These are phyloP conservation scores for Notothenia rossii DNA, from an alignment of 2,113 vertebrate genomes.

Conservation along the genomic window DNA sequence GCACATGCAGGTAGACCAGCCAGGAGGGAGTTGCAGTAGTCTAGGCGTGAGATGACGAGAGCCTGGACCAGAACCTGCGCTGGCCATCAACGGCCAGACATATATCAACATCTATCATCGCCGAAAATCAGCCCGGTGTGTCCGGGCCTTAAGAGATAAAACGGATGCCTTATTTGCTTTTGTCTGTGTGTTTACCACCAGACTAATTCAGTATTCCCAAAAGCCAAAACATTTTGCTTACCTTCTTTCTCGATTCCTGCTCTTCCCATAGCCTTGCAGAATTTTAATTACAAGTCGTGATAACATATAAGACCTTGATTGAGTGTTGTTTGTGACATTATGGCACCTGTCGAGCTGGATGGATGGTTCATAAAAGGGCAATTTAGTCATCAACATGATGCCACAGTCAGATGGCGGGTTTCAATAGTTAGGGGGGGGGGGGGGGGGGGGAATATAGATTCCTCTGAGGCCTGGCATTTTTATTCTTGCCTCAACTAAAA, in stretches of 20 bases:
- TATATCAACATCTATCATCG: too few relatives aligned
- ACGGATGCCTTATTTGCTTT: neutral
- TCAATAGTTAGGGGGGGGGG: constrained; percentile 19
- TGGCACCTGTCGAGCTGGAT: constrained; percentile 41
- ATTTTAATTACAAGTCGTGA: constrained; percentile 7
- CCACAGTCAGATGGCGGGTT: constrained; percentile 42
- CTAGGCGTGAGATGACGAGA: too few relatives aligned
- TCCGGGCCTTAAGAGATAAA: neutral
- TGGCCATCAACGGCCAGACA: too few relatives aligned
- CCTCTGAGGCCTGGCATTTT: neutral
- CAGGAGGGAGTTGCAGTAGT: too few relatives aligned
- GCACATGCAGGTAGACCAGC: too few relatives aligned
- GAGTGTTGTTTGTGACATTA: constrained; percentile 37
- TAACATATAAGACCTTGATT: constrained; percentile 21
- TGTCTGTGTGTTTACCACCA: neutral
- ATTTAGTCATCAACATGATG: constrained; percentile 42
- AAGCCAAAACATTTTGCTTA: neutral
- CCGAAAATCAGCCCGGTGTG: too few relatives aligned
- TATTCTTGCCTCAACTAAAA: neutral
- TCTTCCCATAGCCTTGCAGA: neutral
- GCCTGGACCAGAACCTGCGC: too few relatives aligned
- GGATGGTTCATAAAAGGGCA: constrained; percentile 45
- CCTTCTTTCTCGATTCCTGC: neutral
- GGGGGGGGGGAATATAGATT: neutral
- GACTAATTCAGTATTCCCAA: neutral